Evolutionary conservation across 2,113 vertebrate species (phyloP).

Genomic region (Nothobranchius furzeri): DNA sequence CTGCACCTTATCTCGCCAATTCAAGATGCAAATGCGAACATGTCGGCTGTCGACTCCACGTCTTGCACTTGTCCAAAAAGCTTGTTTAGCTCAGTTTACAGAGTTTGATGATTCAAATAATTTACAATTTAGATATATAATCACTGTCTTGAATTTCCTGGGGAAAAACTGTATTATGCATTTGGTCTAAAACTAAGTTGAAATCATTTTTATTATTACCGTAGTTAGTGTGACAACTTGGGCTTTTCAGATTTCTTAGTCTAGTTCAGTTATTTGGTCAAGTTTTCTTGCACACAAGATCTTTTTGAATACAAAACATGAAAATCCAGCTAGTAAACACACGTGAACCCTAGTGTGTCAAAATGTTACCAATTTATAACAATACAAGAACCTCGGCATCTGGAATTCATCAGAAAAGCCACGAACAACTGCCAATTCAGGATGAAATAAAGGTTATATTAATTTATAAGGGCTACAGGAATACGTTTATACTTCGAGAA

Average conservation of each 20-base stretch:
- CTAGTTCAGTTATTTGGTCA: too few species aligned
- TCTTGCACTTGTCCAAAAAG: slow-evolving; percentile 8
- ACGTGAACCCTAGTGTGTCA: too few species aligned
- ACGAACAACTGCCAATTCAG: too few species aligned
- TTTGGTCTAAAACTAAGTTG: neutral
- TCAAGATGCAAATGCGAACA: neutral
- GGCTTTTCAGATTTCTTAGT: neutral
- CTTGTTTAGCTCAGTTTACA: slow-evolving; percentile 10
- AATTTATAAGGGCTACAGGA: too few species aligned
- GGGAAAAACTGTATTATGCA: neutral
- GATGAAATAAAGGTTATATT: too few species aligned
- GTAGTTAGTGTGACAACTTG: neutral
- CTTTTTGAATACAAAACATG: too few species aligned
- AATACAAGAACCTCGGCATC: too few species aligned
- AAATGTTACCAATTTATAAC: too few species aligned
- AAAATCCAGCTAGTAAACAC: too few species aligned
- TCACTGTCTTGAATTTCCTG: neutral
- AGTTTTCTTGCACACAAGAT: too few species aligned
- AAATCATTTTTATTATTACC: neutral
- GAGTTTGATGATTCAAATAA: neutral
- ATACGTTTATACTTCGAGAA: too few species aligned
- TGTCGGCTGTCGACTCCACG: neutral
- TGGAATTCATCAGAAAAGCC: too few species aligned
- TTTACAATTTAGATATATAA: neutral
- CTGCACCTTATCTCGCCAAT: neutral